Conservation (phyloP, 1,140 invertebrate genomes). For the Drosophila pandora region DNA sequence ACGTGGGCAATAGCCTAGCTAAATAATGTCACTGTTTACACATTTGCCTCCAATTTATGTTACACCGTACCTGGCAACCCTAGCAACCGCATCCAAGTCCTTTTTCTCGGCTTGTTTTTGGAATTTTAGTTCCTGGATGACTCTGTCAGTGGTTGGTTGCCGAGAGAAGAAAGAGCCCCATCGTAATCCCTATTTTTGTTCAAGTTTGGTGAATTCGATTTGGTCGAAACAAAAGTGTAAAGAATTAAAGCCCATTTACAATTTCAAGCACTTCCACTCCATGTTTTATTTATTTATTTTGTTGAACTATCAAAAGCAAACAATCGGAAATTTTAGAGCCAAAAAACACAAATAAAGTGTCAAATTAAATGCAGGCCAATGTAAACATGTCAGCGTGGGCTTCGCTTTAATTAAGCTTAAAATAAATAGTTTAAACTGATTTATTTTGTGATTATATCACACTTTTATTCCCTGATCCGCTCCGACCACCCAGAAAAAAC, state of each 20-base stretch:
- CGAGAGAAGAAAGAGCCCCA: background rate
- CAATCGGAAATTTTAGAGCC: background rate
- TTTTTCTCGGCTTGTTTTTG: background rate
- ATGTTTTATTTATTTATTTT: background rate
- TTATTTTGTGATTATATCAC: background rate
- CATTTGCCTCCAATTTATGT: conserved; percentile 56
- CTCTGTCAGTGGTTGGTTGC: conserved; percentile 33
- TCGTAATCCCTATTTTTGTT: background rate
- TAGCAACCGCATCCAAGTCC: background rate
- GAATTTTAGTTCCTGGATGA: conserved; percentile 36
- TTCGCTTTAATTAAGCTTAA: background rate
- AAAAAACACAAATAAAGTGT: conserved; percentile 1
- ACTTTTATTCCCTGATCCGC: background rate
- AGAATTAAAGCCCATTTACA: background rate
- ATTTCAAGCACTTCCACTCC: background rate
- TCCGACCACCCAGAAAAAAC: conserved; percentile 1
- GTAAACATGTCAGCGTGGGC: background rate
- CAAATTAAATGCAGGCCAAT: background rate
- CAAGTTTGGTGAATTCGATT: background rate
- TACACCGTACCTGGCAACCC: conserved; percentile 7
- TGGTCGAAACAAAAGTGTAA: background rate
- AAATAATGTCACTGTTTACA: conserved; percentile 72
- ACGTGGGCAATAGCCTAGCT: conserved; percentile 47
- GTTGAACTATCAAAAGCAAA: conserved; percentile 1
- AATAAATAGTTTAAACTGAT: conserved; percentile 2